Percentiles rank a stretch among this genome's conserved stretches.
Conservation (phyloP, 2,797 vertebrate species). For the Bufotes viridis region DNA sequence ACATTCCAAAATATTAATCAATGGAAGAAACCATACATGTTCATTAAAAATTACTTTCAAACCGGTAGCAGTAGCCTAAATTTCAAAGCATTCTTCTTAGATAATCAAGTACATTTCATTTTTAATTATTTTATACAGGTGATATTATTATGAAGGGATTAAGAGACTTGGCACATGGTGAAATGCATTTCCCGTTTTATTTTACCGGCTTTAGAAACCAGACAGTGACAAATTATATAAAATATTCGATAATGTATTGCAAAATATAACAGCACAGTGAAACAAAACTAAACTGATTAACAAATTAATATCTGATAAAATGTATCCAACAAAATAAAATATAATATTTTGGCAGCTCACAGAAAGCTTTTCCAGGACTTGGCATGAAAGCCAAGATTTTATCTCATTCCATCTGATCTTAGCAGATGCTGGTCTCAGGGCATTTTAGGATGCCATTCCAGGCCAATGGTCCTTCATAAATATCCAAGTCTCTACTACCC, state of each 20-base stretch:
- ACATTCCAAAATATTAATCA: slow-evolving; percentile 11
- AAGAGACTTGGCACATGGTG: not conserved
- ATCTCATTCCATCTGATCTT: slow-evolving; percentile 61
- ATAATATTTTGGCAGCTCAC: slow-evolving; percentile 43
- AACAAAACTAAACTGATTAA: slow-evolving; percentile 50
- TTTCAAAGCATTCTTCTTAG: not conserved
- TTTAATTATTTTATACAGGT: slow-evolving; percentile 15
- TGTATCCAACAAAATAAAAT: slow-evolving; percentile 48
- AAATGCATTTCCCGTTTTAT: not conserved
- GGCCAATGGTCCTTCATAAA: slow-evolving; percentile 49
- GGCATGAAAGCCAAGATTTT: slow-evolving; percentile 50
- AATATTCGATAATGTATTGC: slow-evolving; percentile 23
- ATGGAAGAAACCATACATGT: not conserved
- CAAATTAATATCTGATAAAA: slow-evolving; percentile 54
- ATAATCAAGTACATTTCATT: not conserved
- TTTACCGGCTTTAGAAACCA: not conserved
- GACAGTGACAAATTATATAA: slow-evolving; percentile 3
- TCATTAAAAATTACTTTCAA: slow-evolving; percentile 18
- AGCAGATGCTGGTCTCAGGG: slow-evolving; percentile 63
- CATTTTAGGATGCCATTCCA: slow-evolving; percentile 56
- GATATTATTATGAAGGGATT: slow-evolving; percentile 14
- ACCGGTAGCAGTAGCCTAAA: not conserved
- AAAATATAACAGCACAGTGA: slow-evolving; percentile 12
- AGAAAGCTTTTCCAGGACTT: slow-evolving; percentile 33
- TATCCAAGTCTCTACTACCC: slow-evolving; percentile 25